Base-by-base conservation (phyloP, 2,888 invertebrate species). In the Sericinus montela region DNA sequence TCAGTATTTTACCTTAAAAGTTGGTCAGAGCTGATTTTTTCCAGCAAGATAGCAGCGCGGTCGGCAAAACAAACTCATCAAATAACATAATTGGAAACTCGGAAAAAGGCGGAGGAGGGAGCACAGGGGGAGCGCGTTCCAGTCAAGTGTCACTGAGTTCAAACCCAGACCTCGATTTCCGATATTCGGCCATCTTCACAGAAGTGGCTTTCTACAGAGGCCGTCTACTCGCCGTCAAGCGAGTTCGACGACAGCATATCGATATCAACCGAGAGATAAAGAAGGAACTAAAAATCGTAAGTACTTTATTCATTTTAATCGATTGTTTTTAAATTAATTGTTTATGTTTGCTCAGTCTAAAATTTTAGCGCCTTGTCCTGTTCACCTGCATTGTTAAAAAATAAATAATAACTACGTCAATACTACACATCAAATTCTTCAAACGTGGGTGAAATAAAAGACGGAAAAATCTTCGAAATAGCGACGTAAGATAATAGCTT, bases 71-170 rank as follows among this genome's bases (percentile, higher is more conserved):
- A 53, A 95, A 94, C 72, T 95, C 96, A 19, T 94, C 95, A 72
- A 95, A 95, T 71, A 92, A 94, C 0, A 41, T 41, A 11, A 95
- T 95, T 72, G 68, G 66, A 1, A 57, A 58, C 49, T 55, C 61
- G 9, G 83, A 84, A 63, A 83, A 85, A 65, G 59, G 52, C 44
- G 75, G 66, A 3, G 67, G 66, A 6, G 71, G 80, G 25, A 80
- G 83, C 53, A 73, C 58, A 1, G 69, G 69, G 6, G 71, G 67
- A 3, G 93, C 94, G 45, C 91, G 96, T 38, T 95, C 95, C 53
- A 97, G 97, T 75, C 97, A 97, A 81, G 94, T 96, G 42, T 97
- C 97, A 0, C 89, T 97, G 53, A 96, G 95, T 68, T 97, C 97
- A n/a, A 97, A 97, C 80, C 95, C 95, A 0, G 97, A 97, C 74